Evolutionary conservation across 1,140 invertebrate species (phyloP), one percentile per base, ranked within the genome.

Genomic region (Drosophila guanche): DNA sequence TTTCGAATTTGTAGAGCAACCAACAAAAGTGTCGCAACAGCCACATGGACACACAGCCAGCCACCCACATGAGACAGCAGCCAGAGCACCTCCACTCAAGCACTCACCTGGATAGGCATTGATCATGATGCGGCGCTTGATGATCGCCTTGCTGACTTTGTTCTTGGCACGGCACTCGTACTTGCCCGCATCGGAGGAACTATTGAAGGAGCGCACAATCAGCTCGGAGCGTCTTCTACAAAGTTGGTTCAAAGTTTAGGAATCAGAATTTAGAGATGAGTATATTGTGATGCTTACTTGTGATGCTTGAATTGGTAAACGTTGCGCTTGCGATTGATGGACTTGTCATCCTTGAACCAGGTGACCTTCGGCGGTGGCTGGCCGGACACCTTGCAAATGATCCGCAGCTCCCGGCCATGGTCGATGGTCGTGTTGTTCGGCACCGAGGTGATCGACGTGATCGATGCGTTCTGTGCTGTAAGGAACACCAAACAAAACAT

Each of bases 181-280:
- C 84, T 92, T 92, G 76, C 95, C 95, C 58, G 93, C 93, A 92
- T 96, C 95, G 90, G 95, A 66, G 90, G 95, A 72, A 66, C 92
- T 92, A 79, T 93, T 93, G 71, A 95, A 94, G 75, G 94, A 94
- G 69, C 93, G 93, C 92, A 96, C 95, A 79, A 95, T 94, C 91
- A 96, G 93, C 92, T 95, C 94, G 92, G 95, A 95, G 93, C 95
- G 94, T 93, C 94, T 94, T 92, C 95, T 96, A 92, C 55, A 92
- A 92, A 77, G 8, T 5, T 16, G 2, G 7, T 20, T 27, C 2
- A 3, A 27, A 5, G 8, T 23, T 25, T 27, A 22, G 12, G 10
- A 8, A 27, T 12, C 4, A 10, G 5, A 1, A 14, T n/a, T 16
- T 2, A 20, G 2, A 40, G 2, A 3, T 0, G 5, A 20, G 16